Base-by-base conservation (phyloP, 2,888 invertebrate species). In the Drosophila nr. perissopoda region DNA sequence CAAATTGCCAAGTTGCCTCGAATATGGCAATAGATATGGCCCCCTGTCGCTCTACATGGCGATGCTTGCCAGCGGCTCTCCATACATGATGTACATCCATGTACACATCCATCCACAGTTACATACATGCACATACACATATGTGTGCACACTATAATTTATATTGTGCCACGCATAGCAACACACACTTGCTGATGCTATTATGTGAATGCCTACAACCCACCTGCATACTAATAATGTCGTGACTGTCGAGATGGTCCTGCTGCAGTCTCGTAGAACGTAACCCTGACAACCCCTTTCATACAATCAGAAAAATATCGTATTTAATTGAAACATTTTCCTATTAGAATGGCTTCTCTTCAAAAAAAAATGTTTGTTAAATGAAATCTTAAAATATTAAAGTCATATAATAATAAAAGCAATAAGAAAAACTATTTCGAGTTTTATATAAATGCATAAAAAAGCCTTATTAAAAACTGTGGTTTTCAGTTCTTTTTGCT, bases 181-280 rank as follows among this genome's bases (percentile, higher is more conserved):
- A 51, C 70, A 33, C 60, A 57, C 34, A 61, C 48, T 29, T 68
- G 70, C 68, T 68, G 87, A 82, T 85, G 84, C 76, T 80, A 82
- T 87, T 83, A 84, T 74, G 69, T 75, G 80, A 86, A 82, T 83
- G 78, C 69, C 87, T 57, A 77, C 66, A 51, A 73, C 68, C 68
- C 84, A 84, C 76, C 84, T 84, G 84, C 87, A 84, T 84, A 84
- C 84, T 87, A 84, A 84, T 84, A 68, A 69, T 64, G 64, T 69
- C 65, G 58, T 67, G 70, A 62, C 74, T 62, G 18, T 45, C 62
- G 67, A 67, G 73, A 64, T 58, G 62, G 21, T 45, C n/a, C 61
- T 45, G 49, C 42, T 57, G 63, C 72, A 61, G n/a, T 4, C 45
- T 16, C 4, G 16, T 16, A 4, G 2, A 16, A 16, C 4, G 4